Evolutionary conservation across 2,888 invertebrate species (phyloP), one percentile per base, ranked within the genome.

Genomic region (Hermaeophaga mercurialis): DNA sequence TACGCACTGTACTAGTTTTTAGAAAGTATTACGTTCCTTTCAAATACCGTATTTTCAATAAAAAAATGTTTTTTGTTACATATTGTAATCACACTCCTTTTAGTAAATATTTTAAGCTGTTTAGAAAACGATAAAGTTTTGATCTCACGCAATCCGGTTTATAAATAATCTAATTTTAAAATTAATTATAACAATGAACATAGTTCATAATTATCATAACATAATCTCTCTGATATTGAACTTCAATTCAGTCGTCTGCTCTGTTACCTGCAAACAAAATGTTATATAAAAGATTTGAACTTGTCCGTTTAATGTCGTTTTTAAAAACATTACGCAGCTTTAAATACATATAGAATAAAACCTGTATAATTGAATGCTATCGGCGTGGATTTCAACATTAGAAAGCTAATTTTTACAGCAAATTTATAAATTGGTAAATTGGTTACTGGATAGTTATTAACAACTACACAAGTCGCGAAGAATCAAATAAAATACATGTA

Each of bases 351-450:
- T 7, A 36, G 36, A 36, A 36, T 36, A 12, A 43, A 24, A 19
- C n/a, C 24, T 24, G 43, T 14, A 14, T 22, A 43, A 43, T 24
- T 18, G 17, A 43, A 43, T 43, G 26, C 43, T 24, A 18, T 22
- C 4, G 22, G 9, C 5, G 14, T 43, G 17, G 22, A 43, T 43
- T 43, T 22, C 43, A 12, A 43, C 43, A 43, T 43, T 43, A 43
- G 43, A 43, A 43, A 43, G 43, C 24, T 43, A 24, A 43, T 43
- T 43, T 43, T 43, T 43, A 43, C 43, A n/a, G 43, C 24, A 43
- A 43, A 43, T 43, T 43, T 43, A 24, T 43, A 43, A 43, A 43
- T 43, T n/a, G n/a, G n/a, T n/a, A n/a, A n/a, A n/a, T n/a, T 24
- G 22, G 12, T 43, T 11, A 24, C 22, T 24, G 11, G 43, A 22